Conservation (phyloP, 2,797 vertebrate genomes). For the Brotula barbata region DNA sequence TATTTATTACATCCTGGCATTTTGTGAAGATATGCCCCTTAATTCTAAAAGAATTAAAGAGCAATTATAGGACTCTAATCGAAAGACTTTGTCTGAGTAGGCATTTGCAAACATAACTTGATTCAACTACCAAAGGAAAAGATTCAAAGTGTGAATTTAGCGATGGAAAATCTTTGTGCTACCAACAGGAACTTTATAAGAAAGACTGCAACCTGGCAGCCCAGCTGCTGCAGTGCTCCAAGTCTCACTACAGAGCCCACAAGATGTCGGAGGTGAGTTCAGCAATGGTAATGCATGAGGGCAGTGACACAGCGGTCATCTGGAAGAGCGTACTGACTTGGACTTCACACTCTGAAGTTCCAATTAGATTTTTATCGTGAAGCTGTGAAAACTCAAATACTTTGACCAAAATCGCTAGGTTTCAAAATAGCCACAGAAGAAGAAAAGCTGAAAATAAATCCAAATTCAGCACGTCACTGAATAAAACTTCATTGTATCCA, state of each 20-base stretch:
- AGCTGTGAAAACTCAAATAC: neutral
- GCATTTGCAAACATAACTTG: neutral
- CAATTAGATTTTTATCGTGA: neutral
- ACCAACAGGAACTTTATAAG: slow-evolving; percentile 89
- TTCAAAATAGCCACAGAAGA: neutral
- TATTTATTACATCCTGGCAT: neutral
- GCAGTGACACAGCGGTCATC: neutral
- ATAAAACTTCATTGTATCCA: slow-evolving; percentile 17
- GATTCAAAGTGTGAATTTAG: slow-evolving; percentile 3
- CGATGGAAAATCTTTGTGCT: slow-evolving; percentile 36
- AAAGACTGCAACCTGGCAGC: slow-evolving; percentile 97
- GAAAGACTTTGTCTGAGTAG: slow-evolving; percentile 12
- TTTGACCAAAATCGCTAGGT: no score
- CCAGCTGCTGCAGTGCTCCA: slow-evolving; percentile 94
- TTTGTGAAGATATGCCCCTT: neutral
- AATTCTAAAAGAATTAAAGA: slow-evolving; percentile 36
- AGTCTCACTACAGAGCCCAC: slow-evolving; percentile 89
- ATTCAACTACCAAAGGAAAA: slow-evolving; percentile 15
- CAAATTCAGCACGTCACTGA: neutral
- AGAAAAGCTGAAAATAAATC: neutral
- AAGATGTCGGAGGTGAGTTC: slow-evolving; percentile 92
- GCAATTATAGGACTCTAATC: slow-evolving; percentile 14
- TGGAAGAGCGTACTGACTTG: neutral
- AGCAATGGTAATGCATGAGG: neutral
- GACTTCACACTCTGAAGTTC: neutral